Evolutionary conservation across 2,113 vertebrate genomes (phyloP).

Genomic region (Lepidothrix coronata): DNA sequence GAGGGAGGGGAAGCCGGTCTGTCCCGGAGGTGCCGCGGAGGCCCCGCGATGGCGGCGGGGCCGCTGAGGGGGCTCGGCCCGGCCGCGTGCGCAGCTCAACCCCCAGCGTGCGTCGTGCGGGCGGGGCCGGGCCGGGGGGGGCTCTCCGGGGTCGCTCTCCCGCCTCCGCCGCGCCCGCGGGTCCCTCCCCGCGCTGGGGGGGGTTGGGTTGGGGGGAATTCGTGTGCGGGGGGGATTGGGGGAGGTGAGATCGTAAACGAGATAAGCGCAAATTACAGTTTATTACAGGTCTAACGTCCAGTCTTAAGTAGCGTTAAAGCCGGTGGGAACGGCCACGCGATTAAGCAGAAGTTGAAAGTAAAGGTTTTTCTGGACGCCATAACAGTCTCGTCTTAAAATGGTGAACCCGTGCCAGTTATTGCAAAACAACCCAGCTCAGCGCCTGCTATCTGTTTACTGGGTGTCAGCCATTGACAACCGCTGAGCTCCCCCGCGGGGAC

Average conservation of each 20-base stretch:
- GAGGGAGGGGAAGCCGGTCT: no score
- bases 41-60: no score
- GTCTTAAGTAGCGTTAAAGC: background rate
- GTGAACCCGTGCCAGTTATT: constrained; percentile 43
- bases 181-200: background rate
- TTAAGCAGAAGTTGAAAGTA: constrained; percentile 34
- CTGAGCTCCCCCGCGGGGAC: background rate
- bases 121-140: background rate
- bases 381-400: constrained; percentile 44
- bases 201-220: no score
- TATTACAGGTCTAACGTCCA: background rate
- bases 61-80: background rate
- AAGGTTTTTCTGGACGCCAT: constrained; percentile 44
- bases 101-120: no score
- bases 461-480: background rate
- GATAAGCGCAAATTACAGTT: background rate
- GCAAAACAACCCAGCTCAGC: constrained; percentile 21
- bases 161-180: background rate
- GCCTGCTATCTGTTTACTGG: background rate
- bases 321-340: background rate
- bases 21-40: no score
- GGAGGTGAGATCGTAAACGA: background rate
- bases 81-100: background rate
- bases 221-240: background rate
- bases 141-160: background rate